Evolutionary conservation across 2,113 vertebrate genomes (phyloP), one percentile per base, ranked within the genome.

Genomic region (Poecilia latipinna): DNA sequence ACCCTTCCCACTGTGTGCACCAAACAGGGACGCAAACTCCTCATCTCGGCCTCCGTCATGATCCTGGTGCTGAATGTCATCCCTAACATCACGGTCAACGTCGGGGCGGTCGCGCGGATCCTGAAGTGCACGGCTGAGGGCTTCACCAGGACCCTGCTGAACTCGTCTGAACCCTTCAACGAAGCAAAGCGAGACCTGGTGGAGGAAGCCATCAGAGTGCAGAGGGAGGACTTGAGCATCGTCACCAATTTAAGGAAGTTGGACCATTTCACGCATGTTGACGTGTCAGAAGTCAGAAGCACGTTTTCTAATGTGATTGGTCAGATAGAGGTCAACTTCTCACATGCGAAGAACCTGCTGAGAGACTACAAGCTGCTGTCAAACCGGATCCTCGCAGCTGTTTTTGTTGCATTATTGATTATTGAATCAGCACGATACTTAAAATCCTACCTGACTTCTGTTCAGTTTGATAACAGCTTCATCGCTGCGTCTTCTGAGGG

Each of bases 91-190:
- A 67, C 94, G 0, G 80, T 79, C 33, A 99, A 99, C 11, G 76
- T 97, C 0, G 90, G 90, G 1, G 90, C 86, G 0, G 90, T 95
- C 0, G 92, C 95, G 11, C 93, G 92, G 29, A 73, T 97, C 4
- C 88, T 99, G 12, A 93, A 94, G 63, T 99, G 98, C 75, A 93
- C 95, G 8, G 95, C 95, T 0, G 95, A 95, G 84, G 95, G 94
- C 15, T 96, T 96, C 3, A 88, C 96, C 0, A 94, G 94, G 61
- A 96, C 93, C 42, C 84, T 99, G 15, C 77, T 97, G 19, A 97
- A 96, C 78, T 96, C 96, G 1, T 96, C 97, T 0, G 75, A 89
- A 0, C 88, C 94, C 12, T 72, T 97, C 15, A 92, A 90, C 2
- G 8, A 15, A 0, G 95, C 92, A 0, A 95, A 96, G 68, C 42